phyloP scores from a whole-genome alignment of 2,113 vertebrate genomes.

The Nyctibius bracteatus region DNA sequence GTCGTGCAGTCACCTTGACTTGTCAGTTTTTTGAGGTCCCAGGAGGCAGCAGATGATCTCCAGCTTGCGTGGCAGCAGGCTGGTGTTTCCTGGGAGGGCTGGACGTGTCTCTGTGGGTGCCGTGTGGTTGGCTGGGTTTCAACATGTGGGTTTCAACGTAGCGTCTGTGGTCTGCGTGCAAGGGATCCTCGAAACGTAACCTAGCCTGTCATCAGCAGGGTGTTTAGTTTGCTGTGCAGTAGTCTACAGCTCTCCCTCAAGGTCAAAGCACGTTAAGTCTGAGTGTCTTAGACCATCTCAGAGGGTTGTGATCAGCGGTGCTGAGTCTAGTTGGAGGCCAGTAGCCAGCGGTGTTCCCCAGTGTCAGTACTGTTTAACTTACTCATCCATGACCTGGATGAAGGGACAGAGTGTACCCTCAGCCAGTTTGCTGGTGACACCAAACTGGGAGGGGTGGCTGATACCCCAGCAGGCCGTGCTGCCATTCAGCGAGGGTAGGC shows the following conservation, averaged over 20 bases:
- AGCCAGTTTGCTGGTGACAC: no score
- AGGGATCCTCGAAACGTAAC: neutral
- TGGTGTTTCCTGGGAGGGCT: neutral
- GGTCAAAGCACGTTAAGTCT: neutral
- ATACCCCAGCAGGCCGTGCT: no score
- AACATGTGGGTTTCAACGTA: rapidly evolving
- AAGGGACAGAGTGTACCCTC: no score
- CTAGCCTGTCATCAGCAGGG: rapidly evolving
- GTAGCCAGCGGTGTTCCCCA: no score
- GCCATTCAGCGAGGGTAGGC: no score
- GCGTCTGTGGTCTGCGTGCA: rapidly evolving
- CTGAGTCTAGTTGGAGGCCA: no score
- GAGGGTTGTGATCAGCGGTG: no score
- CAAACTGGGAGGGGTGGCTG: no score
- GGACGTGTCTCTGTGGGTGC: neutral
- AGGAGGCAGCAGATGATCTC: neutral
- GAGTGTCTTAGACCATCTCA: neutral
- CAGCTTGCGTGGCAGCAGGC: rapidly evolving
- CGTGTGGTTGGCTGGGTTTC: neutral
- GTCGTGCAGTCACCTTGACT: rapidly evolving
- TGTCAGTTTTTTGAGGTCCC: rapidly evolving
- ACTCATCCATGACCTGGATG: no score
- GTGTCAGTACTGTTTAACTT: no score
- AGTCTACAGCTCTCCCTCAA: neutral
- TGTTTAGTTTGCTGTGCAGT: neutral